Base-by-base conservation (phyloP, 2,113 vertebrate genomes). In the Apteryx owenii region DNA sequence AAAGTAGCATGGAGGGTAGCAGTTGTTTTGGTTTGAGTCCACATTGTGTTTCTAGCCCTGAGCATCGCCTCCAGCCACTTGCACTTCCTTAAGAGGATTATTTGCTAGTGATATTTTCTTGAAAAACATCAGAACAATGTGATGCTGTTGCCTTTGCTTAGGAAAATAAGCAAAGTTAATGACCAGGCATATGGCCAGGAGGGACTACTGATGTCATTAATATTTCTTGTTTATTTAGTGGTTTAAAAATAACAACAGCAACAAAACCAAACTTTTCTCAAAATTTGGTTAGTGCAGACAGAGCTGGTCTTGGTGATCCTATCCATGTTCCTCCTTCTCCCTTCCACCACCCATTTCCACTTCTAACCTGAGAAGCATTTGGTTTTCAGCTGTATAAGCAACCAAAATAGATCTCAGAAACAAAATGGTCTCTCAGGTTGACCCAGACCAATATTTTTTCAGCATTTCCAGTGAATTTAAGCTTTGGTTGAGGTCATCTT, bases 61-160 rank as follows among this genome's bases (percentile, higher is more conserved):
- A 96, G 98, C 98, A 95, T 75, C 77, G 96, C 98, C 98, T 98
- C 94, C 68, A 97, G 98, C 94, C 97, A 95, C 96, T 97, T 97
- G 95, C 97, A 91, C 97, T 97, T 98, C 95, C 93, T 97, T 98
- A 97, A 97, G 95, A 98, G 97, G 95, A 98, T 98, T 97, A 95
- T 97, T 97, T 98, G 88, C 89, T 92, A 90, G 94, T 94, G 95
- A 95, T 98, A 96, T 90, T 98, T 97, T 96, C 96, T 97, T 70
- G n/a, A 97, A 98, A 95, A n/a, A 14, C n/a, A 64, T 92, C 96
- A 95, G 83, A 92, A 91, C 96, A 95, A 89, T 90, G 94, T 78
- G 85, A 96, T 84, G 68, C 86, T 53, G 26, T 91, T 97, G 94
- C 91, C 84, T 98, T 96, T 97, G 84, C 92, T 96, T 96, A 95